Base-by-base conservation (phyloP, 2,888 invertebrate genomes). In the Druceiella hillmani region DNA sequence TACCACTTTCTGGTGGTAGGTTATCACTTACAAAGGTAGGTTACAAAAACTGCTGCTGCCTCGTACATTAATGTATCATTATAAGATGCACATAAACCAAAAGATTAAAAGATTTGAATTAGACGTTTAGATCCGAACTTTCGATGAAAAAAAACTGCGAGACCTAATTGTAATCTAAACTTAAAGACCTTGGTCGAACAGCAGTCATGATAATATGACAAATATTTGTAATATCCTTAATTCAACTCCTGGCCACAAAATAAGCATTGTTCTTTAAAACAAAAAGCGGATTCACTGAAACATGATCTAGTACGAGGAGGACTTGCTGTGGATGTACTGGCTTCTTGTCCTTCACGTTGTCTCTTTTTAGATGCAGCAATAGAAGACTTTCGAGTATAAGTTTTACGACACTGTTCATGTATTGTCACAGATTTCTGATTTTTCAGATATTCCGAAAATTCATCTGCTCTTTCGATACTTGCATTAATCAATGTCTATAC, bases 211-310 rank as follows among this genome's bases (percentile, higher is more conserved):
- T 25, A 42, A 46, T 52, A 32, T 22, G 14, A 33, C 26, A 48
- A 24, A 50, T 49, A 53, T 47, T 34, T 55, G 40, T 48, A 51
- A 47, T 9, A 2, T 37, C 52, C 52, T 53, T 56, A 53, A 53
- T 53, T 48, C 40, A 43, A 41, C 49, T 50, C 40, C 38, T 54
- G 4, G 44, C 52, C 53, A 42, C 55, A 56, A 53, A 56, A 55
- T 46, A 52, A 47, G 38, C 51, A 52, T 34, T 10, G 36, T 38
- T 52, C 39, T 50, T 50, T 48, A 44, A 50, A 54, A 52, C 49
- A 52, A 52, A 54, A 54, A 49, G 34, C 45, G 45, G 52, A 53
- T 44, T 52, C 52, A 52, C 49, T 55, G 12, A 44, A 16, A 30
- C 52, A 50, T 38, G 44, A 32, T 51, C 51, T 54, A 44, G 47